Evolutionary conservation across 2,797 vertebrate species (phyloP), one percentile per base, ranked within the genome.

Genomic region (Mustela erminea): DNA sequence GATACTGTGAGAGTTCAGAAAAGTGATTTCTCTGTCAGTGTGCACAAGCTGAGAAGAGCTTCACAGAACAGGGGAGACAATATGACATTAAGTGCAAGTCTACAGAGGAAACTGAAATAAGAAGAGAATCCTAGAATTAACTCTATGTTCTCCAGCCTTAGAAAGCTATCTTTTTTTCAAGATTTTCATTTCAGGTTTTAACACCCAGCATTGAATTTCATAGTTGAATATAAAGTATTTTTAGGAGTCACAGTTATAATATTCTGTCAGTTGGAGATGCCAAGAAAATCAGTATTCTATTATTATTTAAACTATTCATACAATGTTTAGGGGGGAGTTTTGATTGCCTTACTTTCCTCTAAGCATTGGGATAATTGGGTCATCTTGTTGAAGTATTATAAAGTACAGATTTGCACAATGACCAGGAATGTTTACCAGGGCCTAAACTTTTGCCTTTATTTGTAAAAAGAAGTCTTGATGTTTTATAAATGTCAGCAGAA

Each of bases 231-330:
- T 56, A 9, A 1, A 82, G 14, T 68, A 54, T 14, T 90, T 43
- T 80, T 46, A 87, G 46, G n/a, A 52, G 7, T 78, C 52, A n/a
- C 0, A 87, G 21, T 49, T 52, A 80, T 38, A 83, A 72, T 87
- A 62, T 20, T 12, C 12, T 54, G 4, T 4, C 88, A 93, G 3
- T 82, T 70, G 32, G 85, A 93, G 93, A 62, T 43, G 35, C 7
- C 38, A 82, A 38, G 20, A 56, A 80, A 84, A 74, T 95, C 13
- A 83, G 3, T 68, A 46, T 70, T 52, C 5, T 25, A 49, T 64
- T 91, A 83, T 88, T 90, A 35, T 87, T 96, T 90, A 75, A 70
- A 41, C 21, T 72, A 46, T 54, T 70, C n/a, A 5, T 62, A 60
- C 9, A 84, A 7, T 68, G 10, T 43, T 82, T 95, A 74, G 52